A percentile compares a stretch with the other conserved stretches of the same genome.
Evolutionary conservation across 2,113 vertebrate species (phyloP).

Genomic region (Oreotrochilus melanogaster): DNA sequence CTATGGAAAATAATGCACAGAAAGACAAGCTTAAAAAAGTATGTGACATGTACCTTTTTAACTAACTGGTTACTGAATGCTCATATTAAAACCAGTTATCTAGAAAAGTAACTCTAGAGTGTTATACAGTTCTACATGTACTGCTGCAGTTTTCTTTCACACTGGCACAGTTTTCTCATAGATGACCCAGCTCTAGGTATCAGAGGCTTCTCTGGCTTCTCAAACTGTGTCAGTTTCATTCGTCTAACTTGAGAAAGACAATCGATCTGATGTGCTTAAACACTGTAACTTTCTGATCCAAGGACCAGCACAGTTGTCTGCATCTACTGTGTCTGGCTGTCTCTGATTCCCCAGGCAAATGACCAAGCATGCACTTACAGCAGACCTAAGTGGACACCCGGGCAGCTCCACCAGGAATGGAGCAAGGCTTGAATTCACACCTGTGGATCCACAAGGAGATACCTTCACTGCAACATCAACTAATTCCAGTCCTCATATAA

Average conservation of each 20-base stretch:
- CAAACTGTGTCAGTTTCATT: neutral
- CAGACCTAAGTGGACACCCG: neutral
- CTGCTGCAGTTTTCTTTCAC: neutral
- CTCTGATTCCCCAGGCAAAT: neutral
- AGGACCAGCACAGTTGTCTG: neutral
- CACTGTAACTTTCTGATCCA: neutral
- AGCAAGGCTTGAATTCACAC: neutral
- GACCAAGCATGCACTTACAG: neutral
- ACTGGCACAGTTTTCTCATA: neutral
- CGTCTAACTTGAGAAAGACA: neutral
- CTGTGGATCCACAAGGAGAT: conserved; percentile 9
- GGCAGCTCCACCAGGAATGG: neutral
- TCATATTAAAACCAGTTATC: neutral
- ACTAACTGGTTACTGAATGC: neutral
- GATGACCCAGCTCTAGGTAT: neutral
- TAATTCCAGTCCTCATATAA: neutral
- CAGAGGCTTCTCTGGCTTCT: neutral
- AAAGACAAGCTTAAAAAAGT: neutral
- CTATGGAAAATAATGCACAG: neutral
- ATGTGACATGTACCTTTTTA: neutral
- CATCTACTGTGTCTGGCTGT: neutral
- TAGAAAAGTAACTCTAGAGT: neutral
- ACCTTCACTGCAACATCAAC: neutral
- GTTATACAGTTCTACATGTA: neutral
- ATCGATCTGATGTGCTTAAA: neutral